Conservation (phyloP, 2,113 vertebrate genomes). For the Chlorodrepanis virens region DNA sequence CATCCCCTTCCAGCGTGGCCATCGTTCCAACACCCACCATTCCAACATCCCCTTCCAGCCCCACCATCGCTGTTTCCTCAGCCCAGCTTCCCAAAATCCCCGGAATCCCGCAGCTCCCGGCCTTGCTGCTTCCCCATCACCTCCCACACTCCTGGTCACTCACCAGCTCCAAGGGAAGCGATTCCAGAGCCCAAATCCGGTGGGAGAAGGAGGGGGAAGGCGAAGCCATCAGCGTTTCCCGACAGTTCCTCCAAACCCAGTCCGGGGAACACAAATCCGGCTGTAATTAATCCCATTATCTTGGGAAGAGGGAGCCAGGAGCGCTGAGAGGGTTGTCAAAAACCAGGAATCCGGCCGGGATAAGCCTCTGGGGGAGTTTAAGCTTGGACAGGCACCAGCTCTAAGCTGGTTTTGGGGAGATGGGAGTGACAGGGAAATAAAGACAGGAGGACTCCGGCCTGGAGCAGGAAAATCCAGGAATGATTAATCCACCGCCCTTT, state of each 20-base stretch:
- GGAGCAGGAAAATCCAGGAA: not conserved
- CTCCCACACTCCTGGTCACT: not conserved
- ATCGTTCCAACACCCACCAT: not conserved
- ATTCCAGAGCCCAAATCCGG: not conserved
- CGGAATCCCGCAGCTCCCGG: accelerated
- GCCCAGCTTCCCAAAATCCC: not conserved
- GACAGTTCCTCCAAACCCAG: not conserved
- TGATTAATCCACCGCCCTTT: accelerated
- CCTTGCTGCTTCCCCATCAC: not conserved
- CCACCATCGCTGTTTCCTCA: not conserved
- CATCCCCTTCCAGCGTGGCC: not conserved
- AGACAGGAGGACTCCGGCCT: not conserved
- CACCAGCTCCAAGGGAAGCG: not conserved
- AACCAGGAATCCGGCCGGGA: not conserved
- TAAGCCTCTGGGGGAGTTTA: not conserved
- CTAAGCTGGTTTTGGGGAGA: not conserved
- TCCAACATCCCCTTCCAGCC: not conserved
- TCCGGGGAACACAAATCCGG: not conserved
- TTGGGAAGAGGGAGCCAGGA: not conserved
- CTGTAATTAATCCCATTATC: conserved; percentile 46
- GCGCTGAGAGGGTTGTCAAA: not conserved
- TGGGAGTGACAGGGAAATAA: not conserved
- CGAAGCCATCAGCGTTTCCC: accelerated
- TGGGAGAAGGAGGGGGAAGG: not conserved
- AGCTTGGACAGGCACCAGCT: not conserved